phyloP scores from a whole-genome alignment of 2,797 vertebrate species.

The Orientallactaga sibirica region DNA sequence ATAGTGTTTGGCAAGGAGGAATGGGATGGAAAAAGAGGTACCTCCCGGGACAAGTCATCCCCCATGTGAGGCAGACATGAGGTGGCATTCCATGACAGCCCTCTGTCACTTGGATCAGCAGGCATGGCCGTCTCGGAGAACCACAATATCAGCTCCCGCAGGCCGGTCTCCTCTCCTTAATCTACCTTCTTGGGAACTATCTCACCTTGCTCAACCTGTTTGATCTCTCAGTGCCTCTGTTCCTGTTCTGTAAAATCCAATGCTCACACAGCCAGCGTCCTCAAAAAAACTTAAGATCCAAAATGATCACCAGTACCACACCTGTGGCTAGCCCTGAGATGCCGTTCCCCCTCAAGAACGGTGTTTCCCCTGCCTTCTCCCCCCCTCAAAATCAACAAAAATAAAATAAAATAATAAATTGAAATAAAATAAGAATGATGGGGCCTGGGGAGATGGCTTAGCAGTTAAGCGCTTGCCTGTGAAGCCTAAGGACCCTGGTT shows the following conservation, averaged over 20 bases:
- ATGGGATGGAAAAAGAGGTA: neutral
- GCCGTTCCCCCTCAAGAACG: too few species aligned
- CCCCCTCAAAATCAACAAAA: too few species aligned
- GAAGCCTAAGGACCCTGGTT: too few species aligned
- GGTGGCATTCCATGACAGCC: neutral
- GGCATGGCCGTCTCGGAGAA: neutral
- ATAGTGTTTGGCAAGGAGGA: neutral
- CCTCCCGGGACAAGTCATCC: neutral
- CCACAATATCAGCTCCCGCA: too few species aligned
- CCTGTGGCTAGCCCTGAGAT: rapidly evolving
- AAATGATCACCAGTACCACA: rapidly evolving
- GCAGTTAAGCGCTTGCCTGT: too few species aligned
- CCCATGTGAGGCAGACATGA: neutral
- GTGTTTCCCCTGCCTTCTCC: neutral
- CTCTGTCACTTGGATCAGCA: neutral
- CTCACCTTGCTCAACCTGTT: rapidly evolving
- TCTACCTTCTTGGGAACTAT: neutral
- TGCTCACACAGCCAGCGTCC: neutral
- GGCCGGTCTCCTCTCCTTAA: neutral
- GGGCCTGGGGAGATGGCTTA: too few species aligned
- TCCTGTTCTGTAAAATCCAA: neutral
- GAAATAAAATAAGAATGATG: too few species aligned
- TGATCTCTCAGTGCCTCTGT: neutral
- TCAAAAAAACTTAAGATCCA: neutral
- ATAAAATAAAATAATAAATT: too few species aligned